Evolutionary conservation across 2,888 invertebrate species (phyloP).

Genomic region (Agonopterix subpropinquella): DNA sequence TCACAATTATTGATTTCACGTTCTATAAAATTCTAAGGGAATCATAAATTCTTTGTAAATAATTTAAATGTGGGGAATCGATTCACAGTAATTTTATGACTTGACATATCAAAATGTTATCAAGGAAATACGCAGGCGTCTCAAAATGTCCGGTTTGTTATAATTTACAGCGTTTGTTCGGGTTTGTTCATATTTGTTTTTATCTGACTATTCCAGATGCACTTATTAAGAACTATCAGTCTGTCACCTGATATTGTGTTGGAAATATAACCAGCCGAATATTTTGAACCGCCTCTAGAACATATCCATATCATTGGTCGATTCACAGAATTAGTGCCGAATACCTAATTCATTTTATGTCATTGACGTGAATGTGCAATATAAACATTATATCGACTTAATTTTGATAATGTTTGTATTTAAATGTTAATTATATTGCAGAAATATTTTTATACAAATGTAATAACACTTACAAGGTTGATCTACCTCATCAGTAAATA

Average conservation of each 20-base stretch:
- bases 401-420: conserved; percentile 73
- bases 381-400: conserved; percentile 59
- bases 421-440: conserved; percentile 72
- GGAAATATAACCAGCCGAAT: conserved; percentile 17
- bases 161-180: neutral
- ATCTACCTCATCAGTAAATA: conserved; percentile 63
- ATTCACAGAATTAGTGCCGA: conserved; percentile 29
- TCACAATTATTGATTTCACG: conserved; percentile 47
- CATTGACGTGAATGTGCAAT: conserved; percentile 52
- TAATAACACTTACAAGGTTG: conserved; percentile 53
- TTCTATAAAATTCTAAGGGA: conserved; percentile 33
- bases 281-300: conserved; percentile 21
- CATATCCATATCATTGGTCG: conserved; percentile 37
- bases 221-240: neutral
- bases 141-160: conserved; percentile 23
- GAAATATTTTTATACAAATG: conserved; percentile 74
- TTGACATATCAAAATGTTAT: conserved; percentile 39
- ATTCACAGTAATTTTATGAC: conserved; percentile 20
- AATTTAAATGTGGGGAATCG: conserved; percentile 8
- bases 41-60: conserved; percentile 46
- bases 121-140: conserved; percentile 34
- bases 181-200: neutral
- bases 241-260: neutral
- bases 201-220: neutral
- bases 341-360: conserved; percentile 20